Base-by-base conservation (phyloP, 1,140 invertebrate genomes). In the Pararge aegeria region DNA sequence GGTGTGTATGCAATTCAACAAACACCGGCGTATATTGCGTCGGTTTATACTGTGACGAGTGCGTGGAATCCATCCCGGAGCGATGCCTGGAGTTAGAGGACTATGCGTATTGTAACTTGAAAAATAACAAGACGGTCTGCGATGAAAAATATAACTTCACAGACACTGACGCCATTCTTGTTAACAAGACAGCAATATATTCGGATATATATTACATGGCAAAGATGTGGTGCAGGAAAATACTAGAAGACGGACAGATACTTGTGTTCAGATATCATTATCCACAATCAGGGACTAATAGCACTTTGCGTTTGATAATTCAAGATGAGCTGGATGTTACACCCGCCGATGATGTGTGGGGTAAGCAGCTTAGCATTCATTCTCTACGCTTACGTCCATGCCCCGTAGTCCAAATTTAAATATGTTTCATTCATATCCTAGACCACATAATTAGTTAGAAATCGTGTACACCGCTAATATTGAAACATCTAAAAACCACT, bases 61-160 rank as follows among this genome's bases (percentile, higher is more conserved):
- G 94, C 70, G 89, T 91, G 2, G 72, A 83, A 20, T 80, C 84
- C 10, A 55, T 65, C 0, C 63, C 62, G 5, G 68, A 93, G 63
- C 75, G 90, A 24, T 98, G 97, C 83, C 90, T 93, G 44, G 93
- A 95, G 65, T 93, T 95, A 64, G 94, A 96, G 78, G 96, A 95
- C 70, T 91, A 93, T 66, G 92, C 93, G 13, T 94, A 94, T 72
- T 86, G 94, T 62, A 93, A 93, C 19, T 75, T 94, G 52, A 84
- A 90, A 13, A 83, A 93, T 13, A 69, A 73, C 20, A 73, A 78
- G 55, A 65, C 57, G 75, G 83, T 90, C 13, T 94, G 93, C 55
- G 87, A 83, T 16, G 75, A 79, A n/a, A 91, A 92, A 64, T 93
- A 91, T 61, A 90, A 88, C 7, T 77, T 89, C 15, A 72, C 54